phyloP scores from a whole-genome alignment of 2,797 vertebrate species.

The Rhinella marina region DNA sequence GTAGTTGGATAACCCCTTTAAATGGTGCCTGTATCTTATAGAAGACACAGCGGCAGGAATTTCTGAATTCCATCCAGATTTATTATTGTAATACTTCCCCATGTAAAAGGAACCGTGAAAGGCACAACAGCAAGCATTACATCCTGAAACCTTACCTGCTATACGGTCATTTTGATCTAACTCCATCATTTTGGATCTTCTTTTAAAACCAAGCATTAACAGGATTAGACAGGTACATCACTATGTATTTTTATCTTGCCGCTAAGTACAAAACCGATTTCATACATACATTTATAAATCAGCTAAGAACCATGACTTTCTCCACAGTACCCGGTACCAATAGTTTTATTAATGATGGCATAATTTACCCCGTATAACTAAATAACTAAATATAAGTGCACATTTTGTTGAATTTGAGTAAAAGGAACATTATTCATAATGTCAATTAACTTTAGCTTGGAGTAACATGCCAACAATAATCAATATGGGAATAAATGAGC shows the following conservation, averaged over 20 bases:
- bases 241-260: not conserved
- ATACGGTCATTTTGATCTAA: not conserved
- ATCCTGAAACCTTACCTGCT: not conserved
- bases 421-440: slow-evolving; percentile 59
- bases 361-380: slow-evolving; percentile 26
- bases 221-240: not conserved
- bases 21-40: not conserved
- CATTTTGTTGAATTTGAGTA: slow-evolving; percentile 52
- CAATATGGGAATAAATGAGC: slow-evolving; percentile 62
- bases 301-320: not conserved
- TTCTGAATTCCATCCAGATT: not conserved
- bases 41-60: not conserved
- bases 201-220: not conserved
- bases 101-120: not conserved
- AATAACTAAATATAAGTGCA: slow-evolving; percentile 26
- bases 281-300: not conserved
- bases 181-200: not conserved
- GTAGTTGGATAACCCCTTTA: too few species aligned
- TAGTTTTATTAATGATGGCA: slow-evolving; percentile 8
- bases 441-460: slow-evolving; percentile 59
- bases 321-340: not conserved
- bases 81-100: not conserved
- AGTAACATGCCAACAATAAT: slow-evolving; percentile 56
- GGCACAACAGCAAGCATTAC: not conserved
- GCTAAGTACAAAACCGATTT: not conserved